Evolutionary conservation across 2,113 vertebrate genomes (phyloP).

Genomic region (Parus major): DNA sequence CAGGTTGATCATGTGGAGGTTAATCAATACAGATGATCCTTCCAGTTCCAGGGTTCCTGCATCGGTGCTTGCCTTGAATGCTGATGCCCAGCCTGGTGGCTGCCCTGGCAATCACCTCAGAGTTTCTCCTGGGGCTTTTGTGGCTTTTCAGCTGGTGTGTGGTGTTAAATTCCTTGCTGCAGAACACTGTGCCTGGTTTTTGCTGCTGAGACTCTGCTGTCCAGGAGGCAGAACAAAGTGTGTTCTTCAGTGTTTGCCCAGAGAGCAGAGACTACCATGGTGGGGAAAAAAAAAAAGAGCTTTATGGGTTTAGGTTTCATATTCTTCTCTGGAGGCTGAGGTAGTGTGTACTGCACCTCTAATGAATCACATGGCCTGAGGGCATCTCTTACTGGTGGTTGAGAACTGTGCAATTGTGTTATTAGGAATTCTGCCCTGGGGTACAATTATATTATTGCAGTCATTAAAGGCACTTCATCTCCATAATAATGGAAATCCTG

Average conservation of each 20-base stretch:
- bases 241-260: constrained; percentile 31
- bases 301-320: constrained; percentile 37
- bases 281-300: not conserved
- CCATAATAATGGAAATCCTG: constrained; percentile 79
- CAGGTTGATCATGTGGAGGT: not conserved
- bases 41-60: not conserved
- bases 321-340: constrained; percentile 50
- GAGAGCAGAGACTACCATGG: not conserved
- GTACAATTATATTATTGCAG: constrained; percentile 75
- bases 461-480: constrained; percentile 78
- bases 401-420: constrained; percentile 53
- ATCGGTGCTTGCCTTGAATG: not conserved
- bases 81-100: not conserved
- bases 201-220: not conserved
- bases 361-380: constrained; percentile 66
- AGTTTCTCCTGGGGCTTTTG: not conserved
- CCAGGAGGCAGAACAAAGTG: constrained; percentile 16
- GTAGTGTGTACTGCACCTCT: constrained; percentile 47
- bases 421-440: constrained; percentile 73
- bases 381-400: constrained; percentile 50
- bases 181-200: not conserved
- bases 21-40: not conserved
- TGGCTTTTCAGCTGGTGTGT: not conserved
- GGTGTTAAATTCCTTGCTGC: not conserved
- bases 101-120: not conserved